Evolutionary conservation across 2,113 vertebrate species (phyloP), one percentile per base, ranked within the genome.

Genomic region (Nycticryphes semicollaris): DNA sequence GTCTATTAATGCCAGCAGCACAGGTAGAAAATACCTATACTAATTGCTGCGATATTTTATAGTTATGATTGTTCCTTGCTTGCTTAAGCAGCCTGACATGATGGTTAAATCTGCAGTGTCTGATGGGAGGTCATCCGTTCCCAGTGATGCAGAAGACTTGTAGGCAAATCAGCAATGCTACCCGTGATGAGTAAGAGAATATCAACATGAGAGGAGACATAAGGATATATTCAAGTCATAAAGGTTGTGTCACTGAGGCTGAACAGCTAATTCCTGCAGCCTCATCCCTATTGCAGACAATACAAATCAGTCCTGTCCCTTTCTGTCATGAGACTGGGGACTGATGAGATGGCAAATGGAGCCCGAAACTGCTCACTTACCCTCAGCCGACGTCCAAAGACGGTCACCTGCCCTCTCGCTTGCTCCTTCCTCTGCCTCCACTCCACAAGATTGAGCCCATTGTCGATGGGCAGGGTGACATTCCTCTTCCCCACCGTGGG

Each of bases 381-480:
- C 99, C 99, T 97, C 68, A 99, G 98, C 73, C 99, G 98, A 75
- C 99, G 99, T 59, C 99, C 99, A 2, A 99, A 99, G 83, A 99
- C 99, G 0, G 99, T 99, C 98, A 99, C 98, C 97, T 99, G 99
- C 19, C 99, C 99, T 8, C 99, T 98, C 0, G 99, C 98, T 96
- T 99, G 99, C 95, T 99, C 99, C 97, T 99, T 99, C 84, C 99
- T 98, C 94, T 99, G 99, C 37, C 99, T 98, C 99, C 99, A 99
- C 97, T 99, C 99, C 94, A 99, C 99, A 37, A 99, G 98, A 93
- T 99, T 99, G 57, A 99, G 99, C 51, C 99, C 99, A 0, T 99
- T 99, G 97, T 99, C 99, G 0, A 99, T 99, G 90, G 99, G 99
- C 94, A 99, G 97, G 1, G 99, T 99, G 74, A 99, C 99, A 4